Evolutionary conservation across 2,888 invertebrate genomes (phyloP).

Genomic region (Branchipolynoe longqiensis): DNA sequence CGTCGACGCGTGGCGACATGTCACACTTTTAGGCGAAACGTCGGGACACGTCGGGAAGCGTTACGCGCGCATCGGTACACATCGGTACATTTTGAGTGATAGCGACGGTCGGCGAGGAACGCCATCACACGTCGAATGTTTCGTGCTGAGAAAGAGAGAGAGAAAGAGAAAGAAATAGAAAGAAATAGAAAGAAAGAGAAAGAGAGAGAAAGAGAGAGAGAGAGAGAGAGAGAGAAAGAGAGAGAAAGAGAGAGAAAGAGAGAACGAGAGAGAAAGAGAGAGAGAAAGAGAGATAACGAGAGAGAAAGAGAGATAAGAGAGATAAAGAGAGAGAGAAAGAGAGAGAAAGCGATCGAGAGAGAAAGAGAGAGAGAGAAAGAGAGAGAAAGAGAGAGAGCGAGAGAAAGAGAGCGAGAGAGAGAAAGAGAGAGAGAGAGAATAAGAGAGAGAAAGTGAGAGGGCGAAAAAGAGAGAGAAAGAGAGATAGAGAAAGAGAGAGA

Average conservation of each 20-base stretch:
- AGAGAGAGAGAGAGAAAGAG: neutral
- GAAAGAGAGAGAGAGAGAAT: neutral
- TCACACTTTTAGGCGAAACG: too few species aligned
- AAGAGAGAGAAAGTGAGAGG: neutral
- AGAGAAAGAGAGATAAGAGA: neutral
- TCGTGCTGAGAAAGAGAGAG: too few species aligned
- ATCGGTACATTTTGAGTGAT: too few species aligned
- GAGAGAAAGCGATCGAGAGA: neutral
- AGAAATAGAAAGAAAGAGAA: neutral
- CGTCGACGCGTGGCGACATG: too few species aligned
- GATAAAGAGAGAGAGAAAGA: neutral
- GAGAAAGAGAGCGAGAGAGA: neutral
- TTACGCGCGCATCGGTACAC: too few species aligned
- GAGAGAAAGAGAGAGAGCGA: neutral
- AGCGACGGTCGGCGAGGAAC: too few species aligned
- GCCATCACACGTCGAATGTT: too few species aligned
- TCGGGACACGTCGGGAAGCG: too few species aligned
- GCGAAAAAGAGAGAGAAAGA: neutral
- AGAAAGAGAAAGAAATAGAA: too few species aligned
- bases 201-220: neutral
- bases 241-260: neutral
- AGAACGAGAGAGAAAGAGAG: neutral
- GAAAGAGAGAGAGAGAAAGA: neutral
- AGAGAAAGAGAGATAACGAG: neutral
- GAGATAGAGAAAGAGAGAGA: neutral